Conservation (phyloP, 2,888 invertebrate species). For the Acronicta aceris region DNA sequence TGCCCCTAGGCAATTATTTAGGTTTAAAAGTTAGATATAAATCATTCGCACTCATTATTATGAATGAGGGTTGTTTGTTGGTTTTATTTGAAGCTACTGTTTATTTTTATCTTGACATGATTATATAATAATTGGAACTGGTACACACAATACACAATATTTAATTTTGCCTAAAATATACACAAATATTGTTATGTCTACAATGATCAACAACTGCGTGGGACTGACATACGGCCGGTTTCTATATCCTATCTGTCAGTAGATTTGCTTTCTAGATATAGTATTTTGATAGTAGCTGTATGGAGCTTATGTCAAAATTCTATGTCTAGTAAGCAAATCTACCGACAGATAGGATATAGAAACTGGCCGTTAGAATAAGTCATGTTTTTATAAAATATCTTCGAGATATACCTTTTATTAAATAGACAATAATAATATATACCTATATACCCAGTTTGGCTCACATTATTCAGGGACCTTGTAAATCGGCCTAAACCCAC, state of each 20-base stretch:
- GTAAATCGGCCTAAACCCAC: conserved; percentile 21
- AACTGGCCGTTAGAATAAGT: not conserved
- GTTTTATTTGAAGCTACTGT: not conserved
- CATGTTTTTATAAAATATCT: not conserved
- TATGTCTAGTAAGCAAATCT: too few relatives aligned
- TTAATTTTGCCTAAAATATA: too few relatives aligned
- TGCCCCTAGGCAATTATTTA: conserved; percentile 15
- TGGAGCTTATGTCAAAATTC: too few relatives aligned
- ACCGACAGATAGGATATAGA: too few relatives aligned
- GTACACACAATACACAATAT: too few relatives aligned
- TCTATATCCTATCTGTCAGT: too few relatives aligned
- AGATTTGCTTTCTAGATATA: too few relatives aligned
- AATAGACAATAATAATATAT: not conserved
- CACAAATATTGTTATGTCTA: not conserved
- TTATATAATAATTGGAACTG: too few relatives aligned
- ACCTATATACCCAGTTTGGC: conserved; percentile 18
- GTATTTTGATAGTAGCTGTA: too few relatives aligned
- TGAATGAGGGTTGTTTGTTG: conserved; percentile 1
- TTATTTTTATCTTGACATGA: too few relatives aligned
- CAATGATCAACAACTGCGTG: too few relatives aligned
- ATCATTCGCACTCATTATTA: not conserved
- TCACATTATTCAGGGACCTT: conserved; percentile 22
- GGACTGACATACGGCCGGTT: too few relatives aligned
- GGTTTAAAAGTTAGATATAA: conserved; percentile 13
- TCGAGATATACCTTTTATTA: not conserved